Conservation (phyloP, 2,797 vertebrate species). For the Euphonia xanthogaster region DNA sequence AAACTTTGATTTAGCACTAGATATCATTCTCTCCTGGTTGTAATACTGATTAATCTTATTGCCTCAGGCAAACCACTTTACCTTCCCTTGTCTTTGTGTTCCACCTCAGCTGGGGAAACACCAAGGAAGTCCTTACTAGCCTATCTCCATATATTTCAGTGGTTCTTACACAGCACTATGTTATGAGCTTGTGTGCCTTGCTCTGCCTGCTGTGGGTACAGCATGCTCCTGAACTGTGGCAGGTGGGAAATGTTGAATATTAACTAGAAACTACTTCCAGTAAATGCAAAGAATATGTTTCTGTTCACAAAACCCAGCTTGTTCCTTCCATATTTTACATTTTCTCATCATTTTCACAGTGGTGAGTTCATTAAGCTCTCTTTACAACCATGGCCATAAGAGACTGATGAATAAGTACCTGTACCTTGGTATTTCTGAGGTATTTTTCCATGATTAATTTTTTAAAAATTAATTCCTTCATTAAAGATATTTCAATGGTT, state of each 20-base stretch:
- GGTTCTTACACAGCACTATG: accelerated
- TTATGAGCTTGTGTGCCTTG: neutral
- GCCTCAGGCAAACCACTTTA: neutral
- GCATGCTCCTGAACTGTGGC: neutral
- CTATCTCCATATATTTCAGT: neutral
- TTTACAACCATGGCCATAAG: neutral
- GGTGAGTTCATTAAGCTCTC: neutral
- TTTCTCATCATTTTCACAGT: neutral
- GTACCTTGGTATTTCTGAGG: neutral
- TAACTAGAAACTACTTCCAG: neutral
- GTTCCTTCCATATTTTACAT: neutral
- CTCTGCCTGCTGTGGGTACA: neutral
- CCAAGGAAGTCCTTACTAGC: neutral
- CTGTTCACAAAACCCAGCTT: neutral
- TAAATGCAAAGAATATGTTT: neutral
- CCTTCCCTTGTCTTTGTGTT: neutral
- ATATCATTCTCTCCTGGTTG: neutral
- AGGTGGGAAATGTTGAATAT: neutral
- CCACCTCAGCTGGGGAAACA: neutral
- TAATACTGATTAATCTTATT: neutral
- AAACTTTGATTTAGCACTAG: neutral
- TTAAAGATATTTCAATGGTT: neutral
- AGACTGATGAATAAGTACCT: neutral
- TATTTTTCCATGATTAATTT: neutral
- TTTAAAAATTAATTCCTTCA: neutral